phyloP scores from a whole-genome alignment of 2,797 vertebrate genomes.

The Anas bahamensis region DNA sequence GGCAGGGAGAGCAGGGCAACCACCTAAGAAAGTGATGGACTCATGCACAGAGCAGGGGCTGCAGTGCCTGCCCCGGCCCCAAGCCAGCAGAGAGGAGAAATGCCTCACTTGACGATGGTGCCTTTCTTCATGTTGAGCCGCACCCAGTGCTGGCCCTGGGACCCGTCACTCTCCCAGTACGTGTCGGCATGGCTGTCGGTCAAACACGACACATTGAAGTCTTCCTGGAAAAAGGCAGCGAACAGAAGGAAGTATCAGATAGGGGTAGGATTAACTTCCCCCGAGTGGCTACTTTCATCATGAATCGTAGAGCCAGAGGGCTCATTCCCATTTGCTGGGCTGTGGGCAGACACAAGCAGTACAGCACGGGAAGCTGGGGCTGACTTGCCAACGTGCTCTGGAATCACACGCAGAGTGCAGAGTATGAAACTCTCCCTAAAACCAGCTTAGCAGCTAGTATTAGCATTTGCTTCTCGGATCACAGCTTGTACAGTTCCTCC shows the following conservation, averaged over 20 bases:
- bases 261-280: not conserved
- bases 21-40: not conserved
- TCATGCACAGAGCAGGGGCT: not conserved
- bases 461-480: not conserved
- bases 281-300: not conserved
- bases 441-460: not conserved
- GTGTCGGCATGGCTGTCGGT: slow-evolving; percentile 94
- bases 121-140: slow-evolving; percentile 98
- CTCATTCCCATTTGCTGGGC: not conserved
- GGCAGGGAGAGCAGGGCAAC: not conserved
- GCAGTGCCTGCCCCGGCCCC: not conserved
- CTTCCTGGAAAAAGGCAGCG: slow-evolving; percentile 81
- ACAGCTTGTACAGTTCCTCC: not conserved
- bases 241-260: not conserved
- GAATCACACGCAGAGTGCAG: not conserved
- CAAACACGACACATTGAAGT: slow-evolving; percentile 91
- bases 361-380: not conserved
- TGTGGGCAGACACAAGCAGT: not conserved
- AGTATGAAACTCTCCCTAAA: not conserved
- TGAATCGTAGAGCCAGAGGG: not conserved
- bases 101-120: slow-evolving; percentile 93
- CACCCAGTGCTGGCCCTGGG: slow-evolving; percentile 98
- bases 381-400: not conserved
- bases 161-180: slow-evolving; percentile 97
- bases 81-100: not conserved